Base-by-base conservation (phyloP, 2,797 vertebrate genomes). In the Macropus fuliginosus region DNA sequence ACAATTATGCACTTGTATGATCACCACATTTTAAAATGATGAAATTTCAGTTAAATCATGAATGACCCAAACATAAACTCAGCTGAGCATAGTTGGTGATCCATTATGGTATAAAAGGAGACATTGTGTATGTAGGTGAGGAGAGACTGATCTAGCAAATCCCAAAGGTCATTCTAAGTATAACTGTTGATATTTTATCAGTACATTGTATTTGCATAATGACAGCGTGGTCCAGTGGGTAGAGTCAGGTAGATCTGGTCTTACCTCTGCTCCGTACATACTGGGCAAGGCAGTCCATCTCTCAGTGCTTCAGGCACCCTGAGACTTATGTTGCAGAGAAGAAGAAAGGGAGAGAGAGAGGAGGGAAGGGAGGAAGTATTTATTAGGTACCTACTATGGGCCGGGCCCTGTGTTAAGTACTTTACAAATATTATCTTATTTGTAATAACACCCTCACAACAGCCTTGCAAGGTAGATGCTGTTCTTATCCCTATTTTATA, bases 81-180 rank as follows among this genome's bases (percentile, higher is more conserved):
- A 50, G 8, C 59, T 92, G 28, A 66, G 91, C 91, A 95, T 21
- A 95, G 95, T 28, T 81, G 74, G 31, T 31, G 91, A n/a, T 94
- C 92, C 93, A 8, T 89, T 92, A 81, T 0, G 66, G 54, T 91
- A 50, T 93, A 66, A 59, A 59, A 95, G 90, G 91, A 95, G 93
- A 92, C 29, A 56, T 31, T 95, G 66, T 57, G 91, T 50, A 62
- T 93, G 54, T 94, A 62, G 34, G 56, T 94, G 54, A 87, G 90
- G 56, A 92, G 96, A 97, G 94, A 92, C 95, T 92, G 54, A 59
- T 95, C 96, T 93, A 28, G 28, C 96, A 54, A 94, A 91, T 93
- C 94, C 96, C 93, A 55, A 94, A 92, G 92, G 95, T 96, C 55
- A 94, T 95, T 55, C 55, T 24, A 4, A 90, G 8, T 81, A 54